Evolutionary conservation across 2,113 vertebrate genomes (phyloP).

Genomic region (Pantherophis guttatus): DNA sequence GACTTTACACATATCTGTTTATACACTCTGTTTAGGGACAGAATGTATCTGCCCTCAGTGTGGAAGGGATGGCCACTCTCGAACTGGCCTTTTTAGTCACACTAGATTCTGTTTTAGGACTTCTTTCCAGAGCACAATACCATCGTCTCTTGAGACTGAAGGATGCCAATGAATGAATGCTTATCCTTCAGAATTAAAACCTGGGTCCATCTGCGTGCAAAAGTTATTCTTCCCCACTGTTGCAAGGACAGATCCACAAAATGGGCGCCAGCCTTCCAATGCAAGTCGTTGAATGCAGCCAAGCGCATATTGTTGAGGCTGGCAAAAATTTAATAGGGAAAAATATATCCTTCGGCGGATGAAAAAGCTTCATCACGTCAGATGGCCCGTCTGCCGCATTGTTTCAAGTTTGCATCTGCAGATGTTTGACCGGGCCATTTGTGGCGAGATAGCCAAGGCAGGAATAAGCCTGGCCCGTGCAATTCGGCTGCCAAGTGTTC

Average conservation of each 20-base stretch:
- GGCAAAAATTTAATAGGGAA: neutral
- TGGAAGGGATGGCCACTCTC: no score
- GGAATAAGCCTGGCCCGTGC: neutral
- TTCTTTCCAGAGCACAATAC: no score
- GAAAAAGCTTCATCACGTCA: accelerated
- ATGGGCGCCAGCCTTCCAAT: accelerated
- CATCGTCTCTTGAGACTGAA: no score
- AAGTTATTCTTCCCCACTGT: neutral
- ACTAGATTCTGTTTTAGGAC: no score
- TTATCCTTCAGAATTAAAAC: no score
- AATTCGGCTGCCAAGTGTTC: neutral
- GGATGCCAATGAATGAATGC: no score
- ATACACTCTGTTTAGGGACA: neutral
- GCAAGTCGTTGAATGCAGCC: neutral
- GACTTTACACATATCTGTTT: neutral
- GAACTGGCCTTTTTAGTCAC: no score
- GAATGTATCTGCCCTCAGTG: no score
- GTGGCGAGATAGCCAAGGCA: conserved; percentile 18
- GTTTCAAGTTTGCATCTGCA: conserved; percentile 20
- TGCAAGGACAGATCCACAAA: neutral
- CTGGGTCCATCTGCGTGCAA: no score
- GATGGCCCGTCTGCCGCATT: neutral
- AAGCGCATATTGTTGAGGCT: neutral
- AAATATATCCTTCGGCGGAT: neutral
- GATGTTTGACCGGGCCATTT: neutral